Evolutionary conservation across 1,140 invertebrate species (phyloP).

Genomic region (Patella vulgata): DNA sequence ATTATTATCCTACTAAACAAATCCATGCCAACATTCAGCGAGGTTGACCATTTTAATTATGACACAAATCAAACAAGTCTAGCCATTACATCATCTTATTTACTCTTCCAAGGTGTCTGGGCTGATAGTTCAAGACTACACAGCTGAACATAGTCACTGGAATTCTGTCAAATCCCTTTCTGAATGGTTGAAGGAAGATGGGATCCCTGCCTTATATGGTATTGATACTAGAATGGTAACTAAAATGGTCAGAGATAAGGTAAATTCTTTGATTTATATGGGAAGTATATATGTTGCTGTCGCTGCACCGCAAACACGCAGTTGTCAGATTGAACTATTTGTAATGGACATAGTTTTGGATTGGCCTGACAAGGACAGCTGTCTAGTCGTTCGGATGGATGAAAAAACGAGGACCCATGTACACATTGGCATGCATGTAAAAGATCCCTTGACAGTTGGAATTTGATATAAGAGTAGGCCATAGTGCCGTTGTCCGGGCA

Average conservation of each 20-base stretch:
- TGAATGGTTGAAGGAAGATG: conserved; percentile 46
- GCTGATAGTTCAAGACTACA: conserved; percentile 53
- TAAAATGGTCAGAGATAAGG: conserved; percentile 45
- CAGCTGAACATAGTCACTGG: conserved; percentile 51
- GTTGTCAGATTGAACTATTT: neutral
- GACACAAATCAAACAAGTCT: too few species aligned
- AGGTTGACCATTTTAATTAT: too few species aligned
- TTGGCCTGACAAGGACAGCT: too few species aligned
- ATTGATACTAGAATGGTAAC: conserved; percentile 53
- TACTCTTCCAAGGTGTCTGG: conserved; percentile 52
- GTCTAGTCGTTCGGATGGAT: too few species aligned
- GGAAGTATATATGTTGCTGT: neutral
- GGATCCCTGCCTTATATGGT: conserved; percentile 48
- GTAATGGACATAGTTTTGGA: neutral
- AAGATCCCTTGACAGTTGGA: too few species aligned
- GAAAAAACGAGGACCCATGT: too few species aligned
- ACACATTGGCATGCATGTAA: too few species aligned
- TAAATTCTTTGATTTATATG: neutral
- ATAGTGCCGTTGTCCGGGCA: too few species aligned
- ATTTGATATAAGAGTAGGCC: too few species aligned
- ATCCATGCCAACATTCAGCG: too few species aligned
- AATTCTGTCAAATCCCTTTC: conserved; percentile 49
- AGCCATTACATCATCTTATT: too few species aligned
- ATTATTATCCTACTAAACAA: too few species aligned
- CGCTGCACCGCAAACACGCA: neutral